These are phyloP conservation scores for Leptopterna dolabrata DNA, from an alignment of 2,888 invertebrate species.

Conservation along the genomic window DNA sequence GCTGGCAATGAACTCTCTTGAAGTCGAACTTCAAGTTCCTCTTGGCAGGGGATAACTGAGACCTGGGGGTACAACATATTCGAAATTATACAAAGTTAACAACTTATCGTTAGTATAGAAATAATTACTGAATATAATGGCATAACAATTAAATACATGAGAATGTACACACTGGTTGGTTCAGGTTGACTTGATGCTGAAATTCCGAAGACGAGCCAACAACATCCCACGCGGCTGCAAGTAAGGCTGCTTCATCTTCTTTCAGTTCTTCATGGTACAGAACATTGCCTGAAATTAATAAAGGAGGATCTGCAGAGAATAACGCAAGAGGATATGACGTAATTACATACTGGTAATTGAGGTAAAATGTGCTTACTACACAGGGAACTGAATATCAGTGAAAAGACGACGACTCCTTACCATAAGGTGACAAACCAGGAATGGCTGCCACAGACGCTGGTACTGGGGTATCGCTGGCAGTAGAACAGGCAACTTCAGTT, in stretches of 20 bases:
- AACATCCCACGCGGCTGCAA: constrained; percentile 67
- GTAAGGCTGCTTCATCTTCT: constrained; percentile 61
- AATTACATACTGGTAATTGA: too few relatives aligned
- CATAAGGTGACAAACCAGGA: constrained; percentile 28
- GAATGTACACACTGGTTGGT: constrained; percentile 19
- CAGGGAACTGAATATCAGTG: too few relatives aligned
- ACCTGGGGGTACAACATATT: constrained; percentile 56
- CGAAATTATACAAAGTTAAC: not conserved
- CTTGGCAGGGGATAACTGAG: constrained; percentile 70
- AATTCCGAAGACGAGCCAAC: constrained; percentile 69
- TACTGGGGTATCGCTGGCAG: constrained; percentile 1
- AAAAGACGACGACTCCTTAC: not conserved
- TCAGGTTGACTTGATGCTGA: constrained; percentile 52
- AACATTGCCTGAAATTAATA: constrained; percentile 31
- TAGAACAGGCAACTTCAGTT: constrained; percentile 36
- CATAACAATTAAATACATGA: not conserved
- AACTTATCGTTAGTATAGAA: not conserved
- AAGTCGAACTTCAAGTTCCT: constrained; percentile 72
- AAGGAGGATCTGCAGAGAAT: not conserved
- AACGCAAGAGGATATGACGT: not conserved
- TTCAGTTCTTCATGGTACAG: constrained; percentile 59
- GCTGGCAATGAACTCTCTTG: constrained; percentile 70
- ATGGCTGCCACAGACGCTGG: constrained; percentile 18
- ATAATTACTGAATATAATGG: not conserved
- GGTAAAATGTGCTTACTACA: too few relatives aligned